These are phyloP conservation scores for Cacatua alba DNA, from an alignment of 2,113 vertebrate genomes.

Conservation along the genomic window DNA sequence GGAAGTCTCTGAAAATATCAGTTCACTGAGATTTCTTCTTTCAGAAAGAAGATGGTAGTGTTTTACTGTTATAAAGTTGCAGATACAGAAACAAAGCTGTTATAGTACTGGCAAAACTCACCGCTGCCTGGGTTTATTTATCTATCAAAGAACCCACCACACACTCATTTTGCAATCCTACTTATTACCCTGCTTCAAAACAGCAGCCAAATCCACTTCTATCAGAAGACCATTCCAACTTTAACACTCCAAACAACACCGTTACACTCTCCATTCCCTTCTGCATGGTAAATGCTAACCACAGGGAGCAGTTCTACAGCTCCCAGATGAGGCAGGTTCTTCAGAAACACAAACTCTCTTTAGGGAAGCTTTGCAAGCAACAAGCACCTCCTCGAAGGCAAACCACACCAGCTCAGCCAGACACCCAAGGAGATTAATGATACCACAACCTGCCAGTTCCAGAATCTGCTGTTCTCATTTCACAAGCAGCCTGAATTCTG, in stretches of 20 bases:
- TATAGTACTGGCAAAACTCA: fast-evolving
- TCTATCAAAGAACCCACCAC: background rate
- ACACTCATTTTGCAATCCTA: background rate
- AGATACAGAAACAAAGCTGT: background rate
- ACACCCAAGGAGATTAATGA: background rate
- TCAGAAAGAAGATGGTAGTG: background rate
- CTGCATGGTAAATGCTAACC: background rate
- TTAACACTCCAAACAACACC: background rate
- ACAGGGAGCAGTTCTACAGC: background rate
- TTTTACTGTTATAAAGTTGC: background rate
- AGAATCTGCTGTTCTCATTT: background rate
- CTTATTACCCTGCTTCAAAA: background rate
- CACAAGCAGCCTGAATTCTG: background rate
- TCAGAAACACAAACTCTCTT: background rate
- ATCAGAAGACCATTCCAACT: background rate
- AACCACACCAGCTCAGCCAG: background rate
- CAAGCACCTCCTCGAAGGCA: slow-evolving; percentile 3
- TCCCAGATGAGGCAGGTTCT: background rate
- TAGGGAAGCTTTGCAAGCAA: background rate
- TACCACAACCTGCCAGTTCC: background rate
- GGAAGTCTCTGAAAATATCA: background rate
- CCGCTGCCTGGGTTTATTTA: background rate
- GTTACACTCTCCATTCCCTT: background rate
- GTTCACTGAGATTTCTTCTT: background rate
- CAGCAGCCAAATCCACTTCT: fast-evolving